Conservation (phyloP, 2,113 vertebrate genomes). For the Seriola quinqueradiata region DNA sequence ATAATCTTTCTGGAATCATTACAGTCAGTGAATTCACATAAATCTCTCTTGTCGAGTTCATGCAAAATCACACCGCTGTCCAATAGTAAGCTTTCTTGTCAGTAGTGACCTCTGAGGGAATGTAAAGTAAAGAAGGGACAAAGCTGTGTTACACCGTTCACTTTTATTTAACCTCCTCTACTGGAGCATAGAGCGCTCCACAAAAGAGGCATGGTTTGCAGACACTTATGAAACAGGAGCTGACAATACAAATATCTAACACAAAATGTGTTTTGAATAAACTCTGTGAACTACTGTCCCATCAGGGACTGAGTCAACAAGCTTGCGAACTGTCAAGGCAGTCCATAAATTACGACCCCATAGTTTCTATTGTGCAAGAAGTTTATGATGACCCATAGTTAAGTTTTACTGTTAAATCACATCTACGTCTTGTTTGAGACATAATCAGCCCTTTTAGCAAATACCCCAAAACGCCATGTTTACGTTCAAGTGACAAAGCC, state of each 20-base stretch:
- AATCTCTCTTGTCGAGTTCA: too few species aligned
- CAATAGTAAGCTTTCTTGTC: too few species aligned
- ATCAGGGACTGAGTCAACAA: not conserved
- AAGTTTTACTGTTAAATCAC: not conserved
- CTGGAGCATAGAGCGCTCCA: not conserved
- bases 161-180: not conserved
- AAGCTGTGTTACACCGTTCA: not conserved
- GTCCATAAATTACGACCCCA: not conserved
- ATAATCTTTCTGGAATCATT: too few species aligned
- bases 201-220: not conserved
- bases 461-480: not conserved
- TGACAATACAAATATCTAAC: not conserved
- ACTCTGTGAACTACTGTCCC: not conserved
- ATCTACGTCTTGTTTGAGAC: not conserved
- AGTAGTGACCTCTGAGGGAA: not conserved
- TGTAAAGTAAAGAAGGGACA: not conserved
- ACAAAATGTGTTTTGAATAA: not conserved
- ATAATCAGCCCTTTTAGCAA: not conserved
- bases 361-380: not conserved
- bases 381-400: not conserved
- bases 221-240: not conserved
- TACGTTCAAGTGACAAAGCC: not conserved
- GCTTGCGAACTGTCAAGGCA: not conserved
- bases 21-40: too few species aligned
- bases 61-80: too few species aligned